These are phyloP conservation scores for Drosophila rhopaloa DNA, from an alignment of 1,140 invertebrate species.

Conservation along the genomic window DNA sequence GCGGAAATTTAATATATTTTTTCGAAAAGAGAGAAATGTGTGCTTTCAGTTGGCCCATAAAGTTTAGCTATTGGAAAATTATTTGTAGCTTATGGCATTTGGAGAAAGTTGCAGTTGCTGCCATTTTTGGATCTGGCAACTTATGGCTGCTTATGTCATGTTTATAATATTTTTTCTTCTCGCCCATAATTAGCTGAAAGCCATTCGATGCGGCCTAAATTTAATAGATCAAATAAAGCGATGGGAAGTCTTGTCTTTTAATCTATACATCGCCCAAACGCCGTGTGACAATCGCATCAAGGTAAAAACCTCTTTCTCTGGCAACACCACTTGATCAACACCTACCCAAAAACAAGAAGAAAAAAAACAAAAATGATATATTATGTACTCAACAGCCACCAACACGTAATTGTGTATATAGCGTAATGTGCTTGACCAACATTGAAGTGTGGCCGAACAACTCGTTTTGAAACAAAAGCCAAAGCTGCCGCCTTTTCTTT, in stretches of 20 bases:
- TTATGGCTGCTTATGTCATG: slow-evolving; percentile 57
- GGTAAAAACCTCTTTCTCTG: slow-evolving; percentile 21
- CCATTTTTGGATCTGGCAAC: slow-evolving; percentile 35
- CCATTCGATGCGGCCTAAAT: slow-evolving; percentile 29
- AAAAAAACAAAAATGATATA: slow-evolving; percentile 24
- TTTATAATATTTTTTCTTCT: slow-evolving; percentile 45
- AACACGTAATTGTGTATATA: slow-evolving; percentile 39
- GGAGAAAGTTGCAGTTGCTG: slow-evolving; percentile 60
- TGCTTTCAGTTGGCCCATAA: slow-evolving; percentile 25
- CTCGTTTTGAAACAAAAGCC: slow-evolving; percentile 71
- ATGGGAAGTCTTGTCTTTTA: slow-evolving; percentile 38
- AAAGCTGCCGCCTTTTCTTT: slow-evolving; percentile 64
- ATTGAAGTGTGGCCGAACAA: slow-evolving; percentile 65
- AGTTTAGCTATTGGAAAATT: slow-evolving; percentile 38
- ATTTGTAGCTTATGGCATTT: slow-evolving; percentile 38
- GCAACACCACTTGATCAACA: slow-evolving; percentile 63
- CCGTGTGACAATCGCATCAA: slow-evolving; percentile 60
- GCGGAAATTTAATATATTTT: slow-evolving; percentile 37
- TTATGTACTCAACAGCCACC: slow-evolving; percentile 19
- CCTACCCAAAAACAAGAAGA: slow-evolving; percentile 44
- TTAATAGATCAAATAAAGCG: slow-evolving; percentile 25
- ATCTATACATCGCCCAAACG: slow-evolving; percentile 74
- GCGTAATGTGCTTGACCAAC: slow-evolving; percentile 76
- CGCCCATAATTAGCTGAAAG: slow-evolving; percentile 47
- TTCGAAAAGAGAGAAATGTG: slow-evolving; percentile 2